A percentile compares a stretch with the other conserved stretches of the same genome.
Evolutionary conservation across 2,797 vertebrate genomes (phyloP).

Genomic region (Microchirus variegatus): DNA sequence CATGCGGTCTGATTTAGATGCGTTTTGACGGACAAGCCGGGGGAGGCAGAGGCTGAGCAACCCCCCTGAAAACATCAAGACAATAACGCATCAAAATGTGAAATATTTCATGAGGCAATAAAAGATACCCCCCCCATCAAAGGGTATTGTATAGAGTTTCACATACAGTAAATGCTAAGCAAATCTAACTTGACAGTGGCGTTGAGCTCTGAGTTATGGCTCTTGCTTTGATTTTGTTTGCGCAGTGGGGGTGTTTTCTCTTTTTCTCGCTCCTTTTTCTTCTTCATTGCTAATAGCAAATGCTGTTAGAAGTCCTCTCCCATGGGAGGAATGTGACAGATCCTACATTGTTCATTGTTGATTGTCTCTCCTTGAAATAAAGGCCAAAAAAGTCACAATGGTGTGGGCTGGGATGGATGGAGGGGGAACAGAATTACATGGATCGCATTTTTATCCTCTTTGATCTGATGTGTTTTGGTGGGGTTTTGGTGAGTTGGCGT

Average conservation of each 20-base stretch:
- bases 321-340: constrained; percentile 73
- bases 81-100: neutral
- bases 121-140: neutral
- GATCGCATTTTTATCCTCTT: constrained; percentile 73
- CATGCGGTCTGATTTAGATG: constrained; percentile 34
- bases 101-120: constrained; percentile 9
- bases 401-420: constrained; percentile 59
- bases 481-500: constrained; percentile 35
- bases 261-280: constrained; percentile 53
- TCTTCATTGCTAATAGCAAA: constrained; percentile 67
- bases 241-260: constrained; percentile 56
- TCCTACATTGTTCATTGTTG: constrained; percentile 77
- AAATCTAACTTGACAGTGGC: constrained; percentile 37
- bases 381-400: constrained; percentile 39
- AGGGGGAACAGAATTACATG: constrained; percentile 68
- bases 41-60: constrained; percentile 1
- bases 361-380: constrained; percentile 64
- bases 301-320: constrained; percentile 72
- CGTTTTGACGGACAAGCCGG: constrained; percentile 47
- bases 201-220: constrained; percentile 41
- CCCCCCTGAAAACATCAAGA: neutral
- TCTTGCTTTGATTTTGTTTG: constrained; percentile 63
- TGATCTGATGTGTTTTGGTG: constrained; percentile 70
- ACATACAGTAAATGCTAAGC: constrained; percentile 35
- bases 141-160: constrained; percentile 16